Percentiles rank a stretch among this genome's conserved stretches.
phyloP scores from a whole-genome alignment of 1,140 invertebrate genomes.

The Heliconius hewitsoni region DNA sequence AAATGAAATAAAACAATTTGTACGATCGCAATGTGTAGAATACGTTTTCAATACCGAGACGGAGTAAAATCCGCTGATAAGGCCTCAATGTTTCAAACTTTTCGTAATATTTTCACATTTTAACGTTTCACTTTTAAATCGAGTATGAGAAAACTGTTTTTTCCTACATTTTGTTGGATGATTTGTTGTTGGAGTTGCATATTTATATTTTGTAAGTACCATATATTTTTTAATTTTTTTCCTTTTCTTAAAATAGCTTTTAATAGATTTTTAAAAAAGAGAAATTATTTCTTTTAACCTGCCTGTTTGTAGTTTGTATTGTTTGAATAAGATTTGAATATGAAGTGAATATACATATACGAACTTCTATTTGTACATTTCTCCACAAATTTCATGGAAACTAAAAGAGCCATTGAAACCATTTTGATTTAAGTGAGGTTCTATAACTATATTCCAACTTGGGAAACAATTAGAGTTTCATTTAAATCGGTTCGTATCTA shows the following conservation, averaged over 20 bases:
- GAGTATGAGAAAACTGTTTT: neutral
- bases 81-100: constrained; percentile 13
- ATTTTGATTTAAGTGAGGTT: no score
- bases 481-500: no score
- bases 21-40: constrained; percentile 13
- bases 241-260: neutral
- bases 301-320: no score
- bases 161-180: neutral
- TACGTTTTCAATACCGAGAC: constrained; percentile 23
- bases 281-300: no score
- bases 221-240: neutral
- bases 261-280: no score
- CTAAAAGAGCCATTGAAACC: no score
- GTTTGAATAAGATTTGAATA: no score
- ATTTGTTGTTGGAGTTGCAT: neutral
- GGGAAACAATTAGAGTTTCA: no score
- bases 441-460: no score
- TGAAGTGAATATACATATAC: no score
- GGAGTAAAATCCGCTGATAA: constrained; percentile 38
- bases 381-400: no score
- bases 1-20: constrained; percentile 12
- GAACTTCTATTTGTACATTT: no score
- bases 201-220: neutral
- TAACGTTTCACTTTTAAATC: neutral
- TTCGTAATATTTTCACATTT: neutral